These are phyloP conservation scores for Myripristis jacobus DNA, from an alignment of 2,797 vertebrate genomes.

Conservation along the genomic window DNA sequence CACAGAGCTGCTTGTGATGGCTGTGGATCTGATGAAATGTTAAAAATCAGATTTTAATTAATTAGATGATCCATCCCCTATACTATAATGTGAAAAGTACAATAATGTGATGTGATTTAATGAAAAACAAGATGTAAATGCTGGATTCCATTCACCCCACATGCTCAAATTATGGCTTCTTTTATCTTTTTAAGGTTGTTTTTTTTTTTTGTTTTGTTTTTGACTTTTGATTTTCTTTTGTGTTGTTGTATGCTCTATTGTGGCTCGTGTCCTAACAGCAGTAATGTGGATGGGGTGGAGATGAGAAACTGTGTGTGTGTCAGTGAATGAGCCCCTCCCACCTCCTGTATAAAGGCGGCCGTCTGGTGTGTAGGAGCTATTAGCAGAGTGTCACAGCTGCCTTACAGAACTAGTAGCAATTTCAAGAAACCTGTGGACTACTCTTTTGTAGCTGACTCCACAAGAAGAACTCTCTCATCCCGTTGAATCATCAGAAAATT, in stretches of 20 bases:
- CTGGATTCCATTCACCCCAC: not conserved
- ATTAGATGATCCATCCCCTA: not conserved
- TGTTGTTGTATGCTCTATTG: no score
- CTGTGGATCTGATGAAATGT: not conserved
- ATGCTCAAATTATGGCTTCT: not conserved
- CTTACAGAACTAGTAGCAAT: conserved; percentile 74
- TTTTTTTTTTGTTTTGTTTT: conserved; percentile 24
- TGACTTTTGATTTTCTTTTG: conserved; percentile 8
- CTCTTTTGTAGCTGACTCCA: conserved; percentile 64
- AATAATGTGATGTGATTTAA: not conserved
- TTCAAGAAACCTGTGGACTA: conserved; percentile 83
- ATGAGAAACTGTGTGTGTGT: conserved; percentile 71
- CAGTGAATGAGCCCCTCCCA: conserved; percentile 80
- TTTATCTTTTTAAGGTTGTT: not conserved
- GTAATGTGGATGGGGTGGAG: conserved; percentile 59
- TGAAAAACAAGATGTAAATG: conserved; percentile 12
- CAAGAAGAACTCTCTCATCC: conserved; percentile 59
- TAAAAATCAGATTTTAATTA: not conserved
- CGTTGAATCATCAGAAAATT: conserved; percentile 50
- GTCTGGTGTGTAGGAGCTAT: conserved; percentile 81
- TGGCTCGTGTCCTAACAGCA: no score
- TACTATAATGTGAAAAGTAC: not conserved
- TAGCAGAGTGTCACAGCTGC: conserved; percentile 86
- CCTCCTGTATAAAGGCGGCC: conserved; percentile 82
- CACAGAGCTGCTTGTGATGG: conserved; percentile 5